A percentile compares a stretch with the other conserved stretches of the same genome.
Evolutionary conservation across 53 echinoderm and acorn worm genomes (phyloP).

Genomic region (Stichopus horrens): DNA sequence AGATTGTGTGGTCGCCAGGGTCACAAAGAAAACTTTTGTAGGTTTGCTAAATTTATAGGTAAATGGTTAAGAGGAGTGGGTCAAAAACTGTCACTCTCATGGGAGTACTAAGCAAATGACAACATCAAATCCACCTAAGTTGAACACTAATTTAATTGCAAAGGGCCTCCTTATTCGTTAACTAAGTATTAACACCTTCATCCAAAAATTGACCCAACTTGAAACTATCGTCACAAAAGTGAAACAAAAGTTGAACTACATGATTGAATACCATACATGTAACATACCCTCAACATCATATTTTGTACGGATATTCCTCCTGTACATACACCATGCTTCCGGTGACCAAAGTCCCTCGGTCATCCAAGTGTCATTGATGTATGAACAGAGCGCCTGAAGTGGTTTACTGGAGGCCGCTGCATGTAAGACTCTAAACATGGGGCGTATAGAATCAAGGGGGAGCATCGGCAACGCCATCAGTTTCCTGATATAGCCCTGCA

Average conservation of each 20-base stretch:
- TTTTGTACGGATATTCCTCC: constrained; percentile 40
- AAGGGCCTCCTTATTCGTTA: too few species aligned
- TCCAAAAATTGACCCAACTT: too few species aligned
- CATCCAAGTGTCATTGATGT: constrained; percentile 45
- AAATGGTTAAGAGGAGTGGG: too few species aligned
- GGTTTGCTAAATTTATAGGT: too few species aligned
- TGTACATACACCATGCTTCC: constrained; percentile 40
- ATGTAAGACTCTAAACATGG: constrained; percentile 37
- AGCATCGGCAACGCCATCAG: constrained; percentile 57
- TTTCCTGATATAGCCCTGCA: constrained; percentile 20
- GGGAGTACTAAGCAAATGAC: too few species aligned
- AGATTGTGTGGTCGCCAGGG: too few species aligned
- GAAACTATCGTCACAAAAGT: neutral
- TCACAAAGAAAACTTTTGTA: too few species aligned
- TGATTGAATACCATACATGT: neutral
- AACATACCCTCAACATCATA: constrained; percentile 50
- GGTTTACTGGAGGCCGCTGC: constrained; percentile 7
- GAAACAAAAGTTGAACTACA: neutral
- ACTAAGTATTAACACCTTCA: too few species aligned
- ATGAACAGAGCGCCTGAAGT: constrained; percentile 37
- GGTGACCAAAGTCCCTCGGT: constrained; percentile 27
- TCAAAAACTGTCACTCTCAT: too few species aligned
- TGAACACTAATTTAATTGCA: too few species aligned
- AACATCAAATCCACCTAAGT: too few species aligned
- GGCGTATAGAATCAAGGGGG: constrained; percentile 35